These are phyloP conservation scores for Drosophila percnosoma DNA, from an alignment of 2,888 invertebrate genomes.

Conservation along the genomic window DNA sequence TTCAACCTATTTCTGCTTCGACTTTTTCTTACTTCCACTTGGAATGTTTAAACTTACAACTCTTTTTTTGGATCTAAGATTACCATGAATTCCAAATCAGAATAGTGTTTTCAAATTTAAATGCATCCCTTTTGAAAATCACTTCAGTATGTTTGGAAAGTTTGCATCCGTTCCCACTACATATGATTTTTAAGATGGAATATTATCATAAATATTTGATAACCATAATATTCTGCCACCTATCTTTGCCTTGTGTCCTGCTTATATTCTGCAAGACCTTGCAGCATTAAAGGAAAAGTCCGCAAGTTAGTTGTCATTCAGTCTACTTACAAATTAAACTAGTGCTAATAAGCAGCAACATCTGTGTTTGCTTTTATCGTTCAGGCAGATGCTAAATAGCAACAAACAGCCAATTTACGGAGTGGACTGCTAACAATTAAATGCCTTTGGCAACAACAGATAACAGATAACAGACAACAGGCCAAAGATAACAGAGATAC, in stretches of 20 bases:
- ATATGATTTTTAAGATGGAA: too few species aligned
- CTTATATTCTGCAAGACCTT: background rate
- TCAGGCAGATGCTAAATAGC: conserved; percentile 29
- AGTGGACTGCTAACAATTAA: conserved; percentile 31
- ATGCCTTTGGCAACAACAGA: conserved; percentile 13
- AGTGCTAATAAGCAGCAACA: conserved; percentile 3
- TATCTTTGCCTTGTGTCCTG: background rate
- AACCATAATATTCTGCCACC: background rate
- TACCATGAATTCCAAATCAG: background rate
- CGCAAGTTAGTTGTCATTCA: background rate
- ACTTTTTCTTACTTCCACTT: background rate
- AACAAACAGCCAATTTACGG: conserved; percentile 41
- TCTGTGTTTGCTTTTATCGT: conserved; percentile 23
- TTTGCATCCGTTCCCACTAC: background rate
- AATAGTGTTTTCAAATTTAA: background rate
- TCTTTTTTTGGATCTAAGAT: background rate
- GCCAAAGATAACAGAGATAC: conserved; percentile 20
- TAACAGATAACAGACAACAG: background rate
- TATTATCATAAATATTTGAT: background rate
- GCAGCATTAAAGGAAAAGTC: background rate
- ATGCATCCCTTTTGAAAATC: too few species aligned
- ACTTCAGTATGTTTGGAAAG: background rate
- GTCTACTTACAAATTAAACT: background rate
- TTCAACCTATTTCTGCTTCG: background rate
- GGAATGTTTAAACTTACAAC: background rate